phyloP scores from a whole-genome alignment of 2,113 vertebrate genomes.

The Nipponia nippon region DNA sequence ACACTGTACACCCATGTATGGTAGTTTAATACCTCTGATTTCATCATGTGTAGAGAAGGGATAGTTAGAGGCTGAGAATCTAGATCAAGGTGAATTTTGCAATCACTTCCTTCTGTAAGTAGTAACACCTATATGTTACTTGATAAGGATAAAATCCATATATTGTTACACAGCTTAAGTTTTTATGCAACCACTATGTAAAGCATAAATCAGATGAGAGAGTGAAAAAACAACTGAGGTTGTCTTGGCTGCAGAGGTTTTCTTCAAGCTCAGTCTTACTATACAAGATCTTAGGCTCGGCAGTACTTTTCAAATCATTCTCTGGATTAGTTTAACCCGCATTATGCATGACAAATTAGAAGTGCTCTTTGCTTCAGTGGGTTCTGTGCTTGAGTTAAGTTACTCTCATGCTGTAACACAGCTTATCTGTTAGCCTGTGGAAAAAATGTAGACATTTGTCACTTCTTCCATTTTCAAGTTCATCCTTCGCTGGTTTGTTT shows the following conservation, averaged over 20 bases:
- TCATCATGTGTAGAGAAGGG: background rate
- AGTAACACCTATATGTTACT: background rate
- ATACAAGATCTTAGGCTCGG: background rate
- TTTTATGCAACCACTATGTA: background rate
- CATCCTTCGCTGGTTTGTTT: background rate
- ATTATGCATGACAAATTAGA: fast-evolving
- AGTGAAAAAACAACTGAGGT: fast-evolving
- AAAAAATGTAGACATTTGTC: background rate
- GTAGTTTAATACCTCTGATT: background rate
- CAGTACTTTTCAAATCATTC: background rate
- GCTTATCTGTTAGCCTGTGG: background rate
- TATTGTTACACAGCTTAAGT: background rate
- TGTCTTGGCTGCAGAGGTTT: background rate
- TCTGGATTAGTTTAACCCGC: background rate
- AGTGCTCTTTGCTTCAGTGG: background rate
- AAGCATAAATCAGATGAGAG: background rate
- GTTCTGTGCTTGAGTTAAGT: background rate
- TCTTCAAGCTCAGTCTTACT: background rate
- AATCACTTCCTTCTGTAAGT: background rate
- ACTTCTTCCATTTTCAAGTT: background rate
- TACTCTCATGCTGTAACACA: fast-evolving
- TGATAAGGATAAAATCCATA: background rate
- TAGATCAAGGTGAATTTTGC: background rate
- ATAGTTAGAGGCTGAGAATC: background rate
- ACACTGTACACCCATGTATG: fast-evolving